These are phyloP conservation scores for Apolygus lucorum DNA, from an alignment of 1,140 invertebrate species.

Conservation along the genomic window DNA sequence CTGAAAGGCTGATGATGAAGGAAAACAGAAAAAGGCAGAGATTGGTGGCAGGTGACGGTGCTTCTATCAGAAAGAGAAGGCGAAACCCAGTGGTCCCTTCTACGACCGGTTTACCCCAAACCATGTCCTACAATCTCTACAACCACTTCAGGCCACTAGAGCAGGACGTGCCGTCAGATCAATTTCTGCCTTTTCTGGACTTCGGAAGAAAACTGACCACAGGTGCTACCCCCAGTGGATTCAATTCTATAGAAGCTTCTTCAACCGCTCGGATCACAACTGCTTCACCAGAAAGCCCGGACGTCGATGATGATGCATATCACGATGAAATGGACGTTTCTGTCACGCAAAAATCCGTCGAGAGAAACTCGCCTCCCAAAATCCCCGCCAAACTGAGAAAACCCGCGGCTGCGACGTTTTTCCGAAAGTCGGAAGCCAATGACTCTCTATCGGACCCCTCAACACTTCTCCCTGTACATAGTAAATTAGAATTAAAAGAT, in stretches of 20 bases:
- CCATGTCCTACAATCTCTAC: conserved; percentile 31
- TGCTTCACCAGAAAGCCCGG: background rate
- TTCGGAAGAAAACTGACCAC: conserved; percentile 32
- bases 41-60: background rate
- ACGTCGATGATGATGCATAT: conserved; percentile 25
- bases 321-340: conserved; percentile 34
- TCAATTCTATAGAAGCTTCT: conserved; percentile 30
- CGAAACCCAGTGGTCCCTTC: conserved; percentile 6
- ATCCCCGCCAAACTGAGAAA: background rate
- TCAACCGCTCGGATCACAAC: conserved; percentile 20
- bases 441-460: background rate
- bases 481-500: background rate
- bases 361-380: conserved; percentile 29
- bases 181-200: conserved; percentile 32
- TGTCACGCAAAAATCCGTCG: conserved; percentile 26
- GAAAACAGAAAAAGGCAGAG: conserved; percentile 14
- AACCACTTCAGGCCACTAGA: conserved; percentile 32
- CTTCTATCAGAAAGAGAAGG: conserved; percentile 1
- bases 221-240: conserved; percentile 26
- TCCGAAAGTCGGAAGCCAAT: conserved; percentile 12
- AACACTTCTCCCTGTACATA: background rate
- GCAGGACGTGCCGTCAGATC: conserved; percentile 30
- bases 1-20: conserved; percentile 22
- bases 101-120: conserved; percentile 27
- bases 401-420: conserved; percentile 5